Conservation (phyloP, 92 coral and sea anemone species). For the Desmophyllum pertusum region DNA sequence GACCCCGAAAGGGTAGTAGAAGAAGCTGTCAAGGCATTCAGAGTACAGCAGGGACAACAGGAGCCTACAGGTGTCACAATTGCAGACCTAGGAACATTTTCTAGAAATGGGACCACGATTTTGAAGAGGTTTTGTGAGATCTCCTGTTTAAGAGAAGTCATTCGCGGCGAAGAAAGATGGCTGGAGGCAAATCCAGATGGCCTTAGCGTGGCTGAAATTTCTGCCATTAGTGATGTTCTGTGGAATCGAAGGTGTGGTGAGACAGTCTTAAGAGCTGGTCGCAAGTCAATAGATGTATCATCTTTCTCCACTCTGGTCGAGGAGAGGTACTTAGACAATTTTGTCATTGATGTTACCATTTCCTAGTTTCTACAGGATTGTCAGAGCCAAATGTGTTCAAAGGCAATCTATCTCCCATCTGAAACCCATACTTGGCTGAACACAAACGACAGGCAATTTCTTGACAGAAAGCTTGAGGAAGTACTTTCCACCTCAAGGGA, state of each 20-base stretch:
- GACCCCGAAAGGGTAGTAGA: conserved; percentile 6
- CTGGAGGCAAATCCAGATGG: conserved; percentile 15
- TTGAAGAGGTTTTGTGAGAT: conserved; percentile 41
- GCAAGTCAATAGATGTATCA: conserved; percentile 43
- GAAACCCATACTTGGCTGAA: conserved; percentile 44
- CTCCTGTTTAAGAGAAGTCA: neutral
- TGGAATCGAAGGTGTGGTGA: conserved; percentile 4
- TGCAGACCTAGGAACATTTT: conserved; percentile 39
- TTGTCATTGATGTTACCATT: conserved; percentile 50
- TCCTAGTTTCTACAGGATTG: conserved; percentile 15
- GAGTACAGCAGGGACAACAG: neutral
- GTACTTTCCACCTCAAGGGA: conserved; percentile 23
- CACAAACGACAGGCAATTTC: conserved; percentile 19
- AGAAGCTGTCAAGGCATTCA: conserved; percentile 12
- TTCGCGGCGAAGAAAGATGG: conserved; percentile 41
- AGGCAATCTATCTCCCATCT: conserved; percentile 40
- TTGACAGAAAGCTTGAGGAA: conserved; percentile 11
- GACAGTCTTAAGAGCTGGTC: conserved; percentile 48
- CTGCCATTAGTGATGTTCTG: conserved; percentile 30
- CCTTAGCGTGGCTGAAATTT: conserved; percentile 4
- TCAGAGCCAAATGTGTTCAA: conserved; percentile 27
- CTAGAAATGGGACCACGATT: conserved; percentile 26
- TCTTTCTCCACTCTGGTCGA: conserved; percentile 35
- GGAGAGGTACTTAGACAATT: conserved; percentile 62
- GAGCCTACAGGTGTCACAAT: conserved; percentile 20